Conservation (phyloP, 2,113 vertebrate species). For the Eublepharis macularius region DNA sequence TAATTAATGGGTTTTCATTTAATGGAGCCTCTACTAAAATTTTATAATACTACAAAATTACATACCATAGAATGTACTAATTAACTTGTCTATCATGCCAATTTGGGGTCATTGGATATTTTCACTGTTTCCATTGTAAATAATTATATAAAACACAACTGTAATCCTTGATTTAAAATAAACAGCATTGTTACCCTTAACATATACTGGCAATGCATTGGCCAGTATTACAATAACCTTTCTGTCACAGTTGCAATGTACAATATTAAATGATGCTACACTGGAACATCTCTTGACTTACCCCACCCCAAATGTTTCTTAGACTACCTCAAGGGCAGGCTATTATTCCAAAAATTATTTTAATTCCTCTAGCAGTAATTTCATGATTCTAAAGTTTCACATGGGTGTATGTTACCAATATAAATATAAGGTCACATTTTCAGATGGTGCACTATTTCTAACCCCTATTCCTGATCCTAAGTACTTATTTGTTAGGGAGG, state of each 20-base stretch:
- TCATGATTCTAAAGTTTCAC: not conserved
- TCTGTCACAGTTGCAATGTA: not conserved
- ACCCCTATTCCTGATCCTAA: not conserved
- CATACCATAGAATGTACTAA: not conserved
- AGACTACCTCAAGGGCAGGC: not conserved
- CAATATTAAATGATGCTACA: not conserved
- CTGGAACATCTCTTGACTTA: not conserved
- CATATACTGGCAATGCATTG: not conserved
- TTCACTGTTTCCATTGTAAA: no score
- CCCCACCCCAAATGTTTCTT: not conserved
- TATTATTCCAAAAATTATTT: not conserved
- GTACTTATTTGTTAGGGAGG: not conserved
- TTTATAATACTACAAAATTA: not conserved
- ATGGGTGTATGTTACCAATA: not conserved
- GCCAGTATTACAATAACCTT: not conserved
- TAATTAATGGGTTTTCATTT: not conserved
- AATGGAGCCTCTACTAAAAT: not conserved
- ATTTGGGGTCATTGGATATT: no score
- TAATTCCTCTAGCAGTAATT: not conserved
- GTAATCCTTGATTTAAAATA: not conserved
- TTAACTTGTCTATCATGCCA: not conserved
- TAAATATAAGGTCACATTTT: not conserved
- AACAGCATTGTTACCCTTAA: not conserved
- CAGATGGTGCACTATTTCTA: not conserved
- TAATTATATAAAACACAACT: not conserved